Evolutionary conservation across 2,113 vertebrate genomes (phyloP).

Genomic region (Mus musculus): DNA sequence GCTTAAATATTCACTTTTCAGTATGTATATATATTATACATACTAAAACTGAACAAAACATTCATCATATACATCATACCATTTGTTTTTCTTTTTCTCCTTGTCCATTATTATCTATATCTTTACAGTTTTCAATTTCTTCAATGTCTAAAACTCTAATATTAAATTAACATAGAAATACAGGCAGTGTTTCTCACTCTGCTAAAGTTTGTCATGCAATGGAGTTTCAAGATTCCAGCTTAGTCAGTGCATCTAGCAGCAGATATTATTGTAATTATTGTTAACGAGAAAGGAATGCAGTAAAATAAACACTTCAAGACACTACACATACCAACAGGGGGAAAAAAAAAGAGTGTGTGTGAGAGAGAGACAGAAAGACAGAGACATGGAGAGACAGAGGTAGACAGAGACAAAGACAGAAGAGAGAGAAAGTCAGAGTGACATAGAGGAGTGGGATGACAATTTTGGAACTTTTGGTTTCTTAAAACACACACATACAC

Average conservation of each 20-base stretch:
- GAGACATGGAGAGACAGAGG: too few species aligned
- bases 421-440: background rate
- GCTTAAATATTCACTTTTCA: background rate
- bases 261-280: background rate
- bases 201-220: background rate
- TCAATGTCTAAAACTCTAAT: background rate
- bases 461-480: too few species aligned
- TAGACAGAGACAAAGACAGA: background rate
- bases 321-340: background rate
- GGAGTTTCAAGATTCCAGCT: background rate
- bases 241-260: background rate
- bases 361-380: background rate
- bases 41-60: background rate
- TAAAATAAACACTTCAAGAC: background rate
- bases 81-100: background rate
- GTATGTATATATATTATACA: background rate
- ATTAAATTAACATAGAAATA: background rate
- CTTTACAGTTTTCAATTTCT: background rate
- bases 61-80: background rate
- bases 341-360: background rate
- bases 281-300: background rate
- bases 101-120: background rate
- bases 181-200: background rate
- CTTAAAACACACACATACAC: too few species aligned
- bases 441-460: background rate